Evolutionary conservation across 2,888 invertebrate genomes (phyloP).

Genomic region (Lapara coniferarum): DNA sequence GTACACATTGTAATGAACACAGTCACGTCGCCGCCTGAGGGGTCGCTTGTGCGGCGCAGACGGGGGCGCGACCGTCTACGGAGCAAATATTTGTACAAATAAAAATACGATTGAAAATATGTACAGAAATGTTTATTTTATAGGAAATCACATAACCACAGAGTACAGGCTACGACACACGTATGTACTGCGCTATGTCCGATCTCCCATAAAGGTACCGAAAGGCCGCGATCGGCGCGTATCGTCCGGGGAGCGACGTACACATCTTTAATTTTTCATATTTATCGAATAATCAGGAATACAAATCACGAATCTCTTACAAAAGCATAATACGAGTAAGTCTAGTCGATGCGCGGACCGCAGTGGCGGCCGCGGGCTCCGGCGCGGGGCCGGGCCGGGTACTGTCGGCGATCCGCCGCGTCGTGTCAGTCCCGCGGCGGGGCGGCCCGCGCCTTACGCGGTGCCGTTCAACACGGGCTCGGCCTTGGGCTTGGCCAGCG

Average conservation of each 20-base stretch:
- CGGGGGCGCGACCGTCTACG: conserved; percentile 25
- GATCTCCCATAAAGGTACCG: conserved; percentile 67
- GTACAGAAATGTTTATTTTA: conserved; percentile 82
- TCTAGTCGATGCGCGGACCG: conserved; percentile 47
- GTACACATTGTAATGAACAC: conserved; percentile 27
- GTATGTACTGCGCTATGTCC: conserved; percentile 62
- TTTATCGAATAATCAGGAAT: conserved; percentile 79
- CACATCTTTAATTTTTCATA: conserved; percentile 76
- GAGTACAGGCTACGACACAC: conserved; percentile 65
- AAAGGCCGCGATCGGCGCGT: conserved; percentile 62
- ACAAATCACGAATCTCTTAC: conserved; percentile 83
- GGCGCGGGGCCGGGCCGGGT: conserved; percentile 31
- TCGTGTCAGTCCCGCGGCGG: conserved; percentile 32
- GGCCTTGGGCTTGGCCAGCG: conserved; percentile 80
- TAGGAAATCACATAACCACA: conserved; percentile 75
- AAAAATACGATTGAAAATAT: conserved; percentile 80
- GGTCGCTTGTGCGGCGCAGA: conserved; percentile 35
- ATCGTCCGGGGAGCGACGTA: conserved; percentile 76
- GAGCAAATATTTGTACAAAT: conserved; percentile 58
- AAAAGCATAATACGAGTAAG: conserved; percentile 81
- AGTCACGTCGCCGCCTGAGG: conserved; percentile 34
- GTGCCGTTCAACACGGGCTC: conserved; percentile 88
- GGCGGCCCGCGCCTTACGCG: conserved; percentile 62
- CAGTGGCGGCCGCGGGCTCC: conserved; percentile 38
- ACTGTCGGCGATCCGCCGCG: conserved; percentile 31